Conservation (phyloP, 1,140 invertebrate genomes). For the Trypoxylus dichotomus region DNA sequence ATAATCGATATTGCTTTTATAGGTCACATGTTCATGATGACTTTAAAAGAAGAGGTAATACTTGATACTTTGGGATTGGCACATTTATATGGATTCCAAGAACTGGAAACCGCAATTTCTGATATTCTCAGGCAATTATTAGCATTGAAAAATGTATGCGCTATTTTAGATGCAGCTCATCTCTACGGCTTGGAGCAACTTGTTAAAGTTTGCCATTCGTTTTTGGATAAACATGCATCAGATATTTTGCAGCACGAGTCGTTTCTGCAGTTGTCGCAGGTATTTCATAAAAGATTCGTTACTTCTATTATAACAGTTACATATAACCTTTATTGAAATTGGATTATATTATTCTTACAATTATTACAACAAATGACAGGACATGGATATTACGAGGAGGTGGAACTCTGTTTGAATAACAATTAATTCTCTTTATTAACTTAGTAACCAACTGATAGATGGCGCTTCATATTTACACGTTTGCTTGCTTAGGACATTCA, state of each 20-base stretch:
- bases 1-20: slow-evolving; percentile 6
- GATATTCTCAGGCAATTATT: slow-evolving; percentile 90
- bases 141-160: slow-evolving; percentile 86
- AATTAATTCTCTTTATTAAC: too few relatives aligned
- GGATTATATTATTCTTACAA: too few relatives aligned
- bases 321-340: too few relatives aligned
- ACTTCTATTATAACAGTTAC: neutral
- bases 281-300: slow-evolving; percentile 50
- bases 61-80: slow-evolving; percentile 87
- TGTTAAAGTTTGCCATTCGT: slow-evolving; percentile 72
- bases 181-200: slow-evolving; percentile 64
- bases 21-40: slow-evolving; percentile 80
- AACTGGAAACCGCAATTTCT: slow-evolving; percentile 88
- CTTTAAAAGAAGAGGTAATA: slow-evolving; percentile 82
- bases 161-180: slow-evolving; percentile 87
- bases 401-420: too few relatives aligned
- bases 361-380: too few relatives aligned
- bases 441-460: too few relatives aligned
- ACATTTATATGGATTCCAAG: slow-evolving; percentile 93
- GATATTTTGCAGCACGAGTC: slow-evolving; percentile 83
- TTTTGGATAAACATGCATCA: slow-evolving; percentile 85
- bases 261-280: slow-evolving; percentile 82
- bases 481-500: too few relatives aligned
- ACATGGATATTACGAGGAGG: too few relatives aligned
- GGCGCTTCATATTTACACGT: neutral